A percentile compares a stretch with the other conserved stretches of the same genome.
phyloP scores from a whole-genome alignment of 92 coral and sea anemone genomes.

The Virgularia gustaviana region DNA sequence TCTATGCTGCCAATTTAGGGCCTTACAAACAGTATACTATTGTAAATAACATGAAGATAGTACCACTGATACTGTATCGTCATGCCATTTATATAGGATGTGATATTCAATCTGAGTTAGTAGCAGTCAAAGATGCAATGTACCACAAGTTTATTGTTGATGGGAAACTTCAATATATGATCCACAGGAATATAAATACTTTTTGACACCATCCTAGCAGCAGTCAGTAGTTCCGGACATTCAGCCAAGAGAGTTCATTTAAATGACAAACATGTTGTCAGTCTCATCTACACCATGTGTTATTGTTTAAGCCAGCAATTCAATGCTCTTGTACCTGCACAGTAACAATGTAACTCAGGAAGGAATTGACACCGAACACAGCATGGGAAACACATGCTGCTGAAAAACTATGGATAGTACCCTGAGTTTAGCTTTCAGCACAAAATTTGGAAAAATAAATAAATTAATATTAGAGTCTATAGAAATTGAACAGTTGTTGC shows the following conservation, averaged over 20 bases:
- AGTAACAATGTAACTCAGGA: conserved; percentile 45
- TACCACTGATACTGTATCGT: too few species aligned
- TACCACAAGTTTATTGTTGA: background rate
- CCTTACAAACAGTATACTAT: too few species aligned
- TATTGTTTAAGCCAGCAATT: conserved; percentile 45
- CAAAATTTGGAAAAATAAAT: too few species aligned
- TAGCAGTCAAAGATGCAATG: background rate
- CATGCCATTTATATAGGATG: too few species aligned
- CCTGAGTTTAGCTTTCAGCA: too few species aligned
- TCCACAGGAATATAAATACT: conserved; percentile 27
- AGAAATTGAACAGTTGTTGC: too few species aligned
- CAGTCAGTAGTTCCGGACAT: conserved; percentile 34
- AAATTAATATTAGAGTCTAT: too few species aligned
- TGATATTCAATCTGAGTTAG: too few species aligned
- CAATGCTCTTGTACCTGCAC: conserved; percentile 44
- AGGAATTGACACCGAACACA: conserved; percentile 35
- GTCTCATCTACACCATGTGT: conserved; percentile 33
- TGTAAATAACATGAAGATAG: too few species aligned
- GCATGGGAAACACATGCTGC: conserved; percentile 38
- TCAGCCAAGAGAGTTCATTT: conserved; percentile 32
- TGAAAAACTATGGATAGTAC: background rate
- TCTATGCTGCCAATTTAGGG: too few species aligned
- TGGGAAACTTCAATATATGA: conserved; percentile 27
- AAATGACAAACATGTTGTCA: conserved; percentile 33
- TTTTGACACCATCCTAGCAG: conserved; percentile 41